A percentile compares a stretch with the other conserved stretches of the same genome.
These are phyloP conservation scores for Cataglyphis albicans DNA, from an alignment of 2,888 invertebrate species.

Conservation along the genomic window DNA sequence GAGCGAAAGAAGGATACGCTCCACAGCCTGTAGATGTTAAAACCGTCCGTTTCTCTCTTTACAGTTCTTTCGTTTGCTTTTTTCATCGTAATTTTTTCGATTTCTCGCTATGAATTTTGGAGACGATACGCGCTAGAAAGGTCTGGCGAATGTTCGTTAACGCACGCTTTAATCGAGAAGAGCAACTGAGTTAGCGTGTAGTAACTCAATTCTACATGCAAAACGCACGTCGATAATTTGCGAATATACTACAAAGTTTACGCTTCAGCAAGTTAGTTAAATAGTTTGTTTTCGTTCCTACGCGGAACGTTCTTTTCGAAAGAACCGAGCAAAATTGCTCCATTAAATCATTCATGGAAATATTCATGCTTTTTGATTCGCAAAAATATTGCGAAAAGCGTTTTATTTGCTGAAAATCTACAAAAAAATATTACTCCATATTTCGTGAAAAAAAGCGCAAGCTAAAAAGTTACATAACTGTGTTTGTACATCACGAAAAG, in stretches of 20 bases:
- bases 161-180: constrained; percentile 38
- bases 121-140: background rate
- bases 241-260: constrained; percentile 25
- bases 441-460: background rate
- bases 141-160: constrained; percentile 15
- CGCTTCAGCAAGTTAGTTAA: constrained; percentile 44
- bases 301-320: background rate
- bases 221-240: constrained; percentile 49
- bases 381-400: background rate
- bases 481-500: constrained; percentile 9
- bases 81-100: constrained; percentile 11
- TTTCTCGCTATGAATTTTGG: constrained; percentile 31
- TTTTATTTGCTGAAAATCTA: constrained; percentile 22
- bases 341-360: background rate
- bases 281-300: constrained; percentile 40
- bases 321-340: constrained; percentile 10
- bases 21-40: background rate
- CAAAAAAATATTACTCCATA: background rate
- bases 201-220: constrained; percentile 43
- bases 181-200: constrained; percentile 24
- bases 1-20: constrained; percentile 47
- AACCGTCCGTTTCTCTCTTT: background rate
- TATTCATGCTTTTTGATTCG: background rate
- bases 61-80: background rate
- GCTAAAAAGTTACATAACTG: background rate